Conservation (phyloP, 2,113 vertebrate species). For the Microcebus murinus region DNA sequence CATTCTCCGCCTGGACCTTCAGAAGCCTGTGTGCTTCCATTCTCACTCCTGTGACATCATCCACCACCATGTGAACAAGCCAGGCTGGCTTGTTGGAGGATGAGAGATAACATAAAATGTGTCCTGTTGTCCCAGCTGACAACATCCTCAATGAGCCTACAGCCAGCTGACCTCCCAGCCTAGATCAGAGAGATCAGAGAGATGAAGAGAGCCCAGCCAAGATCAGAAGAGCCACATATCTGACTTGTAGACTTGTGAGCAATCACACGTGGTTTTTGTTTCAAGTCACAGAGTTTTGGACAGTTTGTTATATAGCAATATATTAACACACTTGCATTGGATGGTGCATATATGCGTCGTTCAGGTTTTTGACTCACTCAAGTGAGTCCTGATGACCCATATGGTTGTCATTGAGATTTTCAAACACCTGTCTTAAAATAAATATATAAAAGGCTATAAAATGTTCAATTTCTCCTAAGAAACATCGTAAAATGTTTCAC, state of each 20-base stretch:
- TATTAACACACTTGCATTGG: too few species aligned
- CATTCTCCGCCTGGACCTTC: too few species aligned
- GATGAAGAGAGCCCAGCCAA: neutral
- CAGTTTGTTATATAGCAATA: neutral
- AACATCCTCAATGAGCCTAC: neutral
- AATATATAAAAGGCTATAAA: too few species aligned
- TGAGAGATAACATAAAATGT: neutral
- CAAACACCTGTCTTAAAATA: too few species aligned
- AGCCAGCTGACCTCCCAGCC: neutral
- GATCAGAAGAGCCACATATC: neutral
- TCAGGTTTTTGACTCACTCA: too few species aligned
- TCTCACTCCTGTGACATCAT: neutral
- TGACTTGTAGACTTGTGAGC: neutral
- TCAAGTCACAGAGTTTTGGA: neutral
- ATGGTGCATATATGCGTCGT: too few species aligned
- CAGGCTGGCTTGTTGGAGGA: neutral
- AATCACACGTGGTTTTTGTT: neutral
- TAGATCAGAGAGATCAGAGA: neutral
- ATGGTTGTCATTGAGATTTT: too few species aligned
- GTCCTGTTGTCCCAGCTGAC: neutral
- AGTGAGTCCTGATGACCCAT: too few species aligned
- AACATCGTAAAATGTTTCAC: too few species aligned
- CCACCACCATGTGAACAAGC: neutral
- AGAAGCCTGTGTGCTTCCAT: neutral
- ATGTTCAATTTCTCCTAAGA: too few species aligned